Evolutionary conservation across 2,888 invertebrate genomes (phyloP).

Genomic region (Nasonovia ribisnigri): DNA sequence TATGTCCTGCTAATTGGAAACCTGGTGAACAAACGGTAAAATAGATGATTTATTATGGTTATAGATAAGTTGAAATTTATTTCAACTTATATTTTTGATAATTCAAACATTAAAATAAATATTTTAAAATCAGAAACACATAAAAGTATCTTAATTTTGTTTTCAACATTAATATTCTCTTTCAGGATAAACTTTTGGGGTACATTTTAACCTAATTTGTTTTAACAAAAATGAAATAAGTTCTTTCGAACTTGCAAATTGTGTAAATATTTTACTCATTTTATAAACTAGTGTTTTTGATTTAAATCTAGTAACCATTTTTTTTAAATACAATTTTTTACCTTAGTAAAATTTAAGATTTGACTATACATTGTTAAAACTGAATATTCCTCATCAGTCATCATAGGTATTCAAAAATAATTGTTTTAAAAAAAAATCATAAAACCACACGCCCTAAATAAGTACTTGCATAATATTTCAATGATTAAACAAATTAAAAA

Average conservation of each 20-base stretch:
- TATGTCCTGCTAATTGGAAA: constrained; percentile 96
- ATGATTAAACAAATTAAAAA: neutral
- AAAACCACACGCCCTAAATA: neutral
- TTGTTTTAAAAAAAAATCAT: neutral
- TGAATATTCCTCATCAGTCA: neutral
- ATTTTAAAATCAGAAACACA: neutral
- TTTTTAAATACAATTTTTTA: neutral
- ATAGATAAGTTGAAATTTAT: neutral
- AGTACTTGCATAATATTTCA: neutral
- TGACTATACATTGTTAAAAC: neutral
- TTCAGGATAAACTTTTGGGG: no score
- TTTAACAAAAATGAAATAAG: neutral
- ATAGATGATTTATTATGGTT: neutral
- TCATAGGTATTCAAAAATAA: neutral
- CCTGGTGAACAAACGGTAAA: constrained; percentile 76
- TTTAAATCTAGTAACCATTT: neutral
- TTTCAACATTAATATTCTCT: neutral
- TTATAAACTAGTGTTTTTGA: neutral
- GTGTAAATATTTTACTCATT: neutral
- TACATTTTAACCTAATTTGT: neutral
- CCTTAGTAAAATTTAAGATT: neutral
- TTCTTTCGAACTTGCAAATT: neutral
- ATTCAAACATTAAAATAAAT: neutral
- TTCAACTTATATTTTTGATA: neutral
- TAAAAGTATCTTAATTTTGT: neutral